Base-by-base conservation (phyloP, 2,888 invertebrate genomes). In the Hypercompe scribonia region DNA sequence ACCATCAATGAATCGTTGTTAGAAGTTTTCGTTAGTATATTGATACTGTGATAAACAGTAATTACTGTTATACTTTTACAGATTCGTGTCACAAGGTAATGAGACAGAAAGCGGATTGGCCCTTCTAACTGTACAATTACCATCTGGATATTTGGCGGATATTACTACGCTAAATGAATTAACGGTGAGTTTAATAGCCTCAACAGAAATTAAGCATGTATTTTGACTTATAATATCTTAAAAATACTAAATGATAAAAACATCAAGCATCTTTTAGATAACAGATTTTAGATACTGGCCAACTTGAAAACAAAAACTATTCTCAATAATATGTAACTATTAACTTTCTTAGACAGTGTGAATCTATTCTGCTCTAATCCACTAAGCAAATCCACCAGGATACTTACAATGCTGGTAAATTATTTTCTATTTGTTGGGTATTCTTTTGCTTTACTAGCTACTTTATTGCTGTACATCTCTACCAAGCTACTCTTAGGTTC, bases 81-180 rank as follows among this genome's bases (percentile, higher is more conserved):
- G 97, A 78, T 98, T 97, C 89, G 97, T 97, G 3, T 93, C 96
- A 72, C 96, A 94, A 76, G 96, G 96, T 54, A 96, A 97, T 84
- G 96, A 97, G 69, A 97, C 97, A 31, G 96, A 96, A 80, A 98
- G 98, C 77, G 99, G 99, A 81, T 97, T 99, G 97, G 98, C 98
- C 21, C 97, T 99, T 0, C 97, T 99, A 96, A 98, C 99, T 87
- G 97, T 99, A 0, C 97, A 97, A 77, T 95, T 99, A 75, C 99
- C 99, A 0, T 99, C 99, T 0, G 99, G 99, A n/a, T 99, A 98
- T 89, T 97, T 98, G 0, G 98, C 98, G 0, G 98, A 99, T 84
- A 93, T 97, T 80, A 97, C 97, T 84, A 97, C 97, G 0, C 93
- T 98, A 46, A 97, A 97, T 8, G 96, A 96, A 81, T 92, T 97